Evolutionary conservation across 30 jellyfish, hydroid and myxozoan genomes (phyloP).

Genomic region (Catostylus mosaicus): DNA sequence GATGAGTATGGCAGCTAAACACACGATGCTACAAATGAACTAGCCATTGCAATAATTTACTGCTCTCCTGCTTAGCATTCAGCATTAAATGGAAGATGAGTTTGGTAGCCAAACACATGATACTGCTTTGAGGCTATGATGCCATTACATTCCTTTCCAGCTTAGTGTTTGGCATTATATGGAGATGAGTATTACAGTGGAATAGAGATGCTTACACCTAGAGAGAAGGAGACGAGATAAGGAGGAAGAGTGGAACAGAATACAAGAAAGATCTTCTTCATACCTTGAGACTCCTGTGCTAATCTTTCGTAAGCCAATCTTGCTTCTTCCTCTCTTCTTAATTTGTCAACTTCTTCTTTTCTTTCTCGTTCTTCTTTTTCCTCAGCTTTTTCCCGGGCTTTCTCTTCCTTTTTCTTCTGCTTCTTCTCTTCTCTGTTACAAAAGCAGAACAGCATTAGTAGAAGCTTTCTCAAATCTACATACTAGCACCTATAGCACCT

Average conservation of each 20-base stretch:
- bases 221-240: background rate
- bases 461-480: background rate
- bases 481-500: too few relatives aligned
- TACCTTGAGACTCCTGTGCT: slow-evolving; percentile 89
- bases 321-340: slow-evolving; percentile 81
- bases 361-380: slow-evolving; percentile 48
- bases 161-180: too few relatives aligned
- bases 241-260: background rate
- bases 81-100: too few relatives aligned
- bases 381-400: slow-evolving; percentile 56
- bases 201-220: background rate
- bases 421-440: slow-evolving; percentile 24
- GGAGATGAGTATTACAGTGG: background rate
- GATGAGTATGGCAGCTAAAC: too few relatives aligned
- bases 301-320: slow-evolving; percentile 78
- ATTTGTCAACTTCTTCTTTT: slow-evolving; percentile 52
- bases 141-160: too few relatives aligned
- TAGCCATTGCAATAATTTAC: too few relatives aligned
- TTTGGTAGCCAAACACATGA: too few relatives aligned
- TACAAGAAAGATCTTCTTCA: background rate
- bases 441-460: background rate
- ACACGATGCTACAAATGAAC: too few relatives aligned
- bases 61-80: too few relatives aligned
- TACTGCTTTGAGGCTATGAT: too few relatives aligned
- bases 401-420: slow-evolving; percentile 63